Percentiles rank a stretch among this genome's conserved stretches.
These are phyloP conservation scores for Scaptodrosophila latifasciaeformis DNA, from an alignment of 2,888 invertebrate genomes.

Conservation along the genomic window DNA sequence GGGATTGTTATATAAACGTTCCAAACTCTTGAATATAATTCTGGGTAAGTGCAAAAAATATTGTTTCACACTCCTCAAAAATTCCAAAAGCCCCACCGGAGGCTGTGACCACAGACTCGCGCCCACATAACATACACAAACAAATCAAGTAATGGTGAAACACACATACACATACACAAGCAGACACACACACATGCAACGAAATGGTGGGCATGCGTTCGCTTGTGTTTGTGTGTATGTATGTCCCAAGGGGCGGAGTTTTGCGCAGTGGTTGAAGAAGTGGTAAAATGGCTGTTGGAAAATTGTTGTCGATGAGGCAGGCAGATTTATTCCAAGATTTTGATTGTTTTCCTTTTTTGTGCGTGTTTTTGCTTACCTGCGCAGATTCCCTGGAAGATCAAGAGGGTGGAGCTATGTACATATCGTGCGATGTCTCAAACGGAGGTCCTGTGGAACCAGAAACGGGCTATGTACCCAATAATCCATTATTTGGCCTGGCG, in stretches of 20 bases:
- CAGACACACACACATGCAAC: constrained; percentile 28
- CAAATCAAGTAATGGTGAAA: neutral
- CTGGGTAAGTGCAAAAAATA: constrained; percentile 72
- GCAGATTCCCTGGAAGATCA: constrained; percentile 76
- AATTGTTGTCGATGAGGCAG: constrained; percentile 12
- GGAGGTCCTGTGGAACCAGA: constrained; percentile 76
- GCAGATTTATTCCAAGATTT: constrained; percentile 27
- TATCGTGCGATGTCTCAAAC: constrained; percentile 76
- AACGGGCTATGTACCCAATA: constrained; percentile 76
- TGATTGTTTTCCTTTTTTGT: constrained; percentile 5
- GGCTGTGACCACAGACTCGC: neutral
- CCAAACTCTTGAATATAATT: constrained; percentile 75
- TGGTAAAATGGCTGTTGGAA: constrained; percentile 24
- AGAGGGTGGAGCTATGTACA: constrained; percentile 77
- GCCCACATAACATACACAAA: neutral
- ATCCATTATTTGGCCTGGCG: constrained; percentile 76
- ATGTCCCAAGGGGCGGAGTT: constrained; percentile 50
- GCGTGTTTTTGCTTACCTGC: constrained; percentile 40
- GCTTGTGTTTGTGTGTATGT: constrained; percentile 17
- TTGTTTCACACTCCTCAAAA: neutral
- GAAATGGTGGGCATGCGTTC: constrained; percentile 48
- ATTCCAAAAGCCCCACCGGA: neutral
- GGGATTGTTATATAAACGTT: constrained; percentile 75
- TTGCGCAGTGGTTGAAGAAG: constrained; percentile 45
- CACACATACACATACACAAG: neutral